A percentile compares a stretch with the other conserved stretches of the same genome.
Conservation (phyloP, 2,113 vertebrate species). For the Chamaetylas fuelleborni region DNA sequence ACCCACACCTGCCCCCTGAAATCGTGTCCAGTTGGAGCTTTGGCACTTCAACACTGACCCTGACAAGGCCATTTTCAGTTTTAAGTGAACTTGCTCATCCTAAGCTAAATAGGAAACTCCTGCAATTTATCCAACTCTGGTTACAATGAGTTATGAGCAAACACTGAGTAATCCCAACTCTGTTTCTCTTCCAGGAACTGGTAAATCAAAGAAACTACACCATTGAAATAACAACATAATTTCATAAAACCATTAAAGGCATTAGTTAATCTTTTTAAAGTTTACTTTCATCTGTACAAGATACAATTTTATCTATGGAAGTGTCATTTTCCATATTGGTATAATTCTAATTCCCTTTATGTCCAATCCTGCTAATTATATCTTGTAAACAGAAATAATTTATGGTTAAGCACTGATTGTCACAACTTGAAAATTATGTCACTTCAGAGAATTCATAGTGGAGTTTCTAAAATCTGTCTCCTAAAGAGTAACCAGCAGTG, state of each 20-base stretch:
- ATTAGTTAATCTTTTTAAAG: neutral
- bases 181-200: neutral
- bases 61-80: neutral
- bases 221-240: neutral
- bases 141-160: neutral
- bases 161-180: neutral
- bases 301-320: neutral
- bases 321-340: slow-evolving; percentile 9
- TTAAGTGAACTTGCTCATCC: neutral
- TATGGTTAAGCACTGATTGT: slow-evolving; percentile 14
- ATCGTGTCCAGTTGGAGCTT: neutral
- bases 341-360: slow-evolving; percentile 3
- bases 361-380: slow-evolving; percentile 33
- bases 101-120: neutral
- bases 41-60: neutral
- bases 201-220: neutral
- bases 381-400: slow-evolving; percentile 16
- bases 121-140: neutral
- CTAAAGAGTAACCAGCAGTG: neutral
- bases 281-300: slow-evolving; percentile 14
- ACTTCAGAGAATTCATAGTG: neutral
- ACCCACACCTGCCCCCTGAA: neutral
- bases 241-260: neutral
- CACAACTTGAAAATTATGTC: slow-evolving; percentile 2
- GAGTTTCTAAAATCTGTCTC: neutral